Evolutionary conservation across 2,113 vertebrate genomes (phyloP), one percentile per base, ranked within the genome.

Genomic region (Crotalus horridus): DNA sequence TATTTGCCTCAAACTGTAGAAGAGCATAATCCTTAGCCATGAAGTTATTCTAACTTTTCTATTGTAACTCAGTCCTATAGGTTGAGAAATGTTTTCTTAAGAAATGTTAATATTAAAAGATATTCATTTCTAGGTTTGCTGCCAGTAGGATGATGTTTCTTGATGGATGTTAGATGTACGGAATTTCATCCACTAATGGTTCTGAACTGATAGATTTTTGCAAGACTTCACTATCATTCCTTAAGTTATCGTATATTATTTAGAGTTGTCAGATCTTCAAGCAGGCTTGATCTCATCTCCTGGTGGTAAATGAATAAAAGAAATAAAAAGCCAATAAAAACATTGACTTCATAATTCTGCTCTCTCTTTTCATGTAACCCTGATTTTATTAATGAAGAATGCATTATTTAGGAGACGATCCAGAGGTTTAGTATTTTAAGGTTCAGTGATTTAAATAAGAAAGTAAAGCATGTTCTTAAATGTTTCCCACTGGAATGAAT

Each of bases 271-370:
- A 93, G 51, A 61, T 61, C 43, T 51, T 61, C 11, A 93, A 86
- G 88, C 55, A 86, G 74, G 33, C 88, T 93, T 24, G 29, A 85
- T 86, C 81, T 48, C 20, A 23, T 86, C 74, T 39, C 69, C 88
- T 90, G 55, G 55, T 90, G 46, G 55, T 86, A 93, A 90, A 93
- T 23, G 69, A 93, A 64, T 90, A 93, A 89, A 93, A 85, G 55
- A 90, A 93, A 86, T 51, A 56, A 85, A 53, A 39, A 23, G 74
- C 74, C 55, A 61, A 93, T 90, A 93, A 90, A 92, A 93, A 90
- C 88, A 92, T 4, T 90, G 92, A 46, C 74, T 85, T 90, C 29
- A 89, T 85, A 93, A 85, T 89, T 93, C 85, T 48, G 51, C 23
- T 33, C 39, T 86, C 55, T 90, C 55, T 93, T 53, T 85, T 93